Conservation (phyloP, 2,888 invertebrate species). For the Silvanus unidentatus region DNA sequence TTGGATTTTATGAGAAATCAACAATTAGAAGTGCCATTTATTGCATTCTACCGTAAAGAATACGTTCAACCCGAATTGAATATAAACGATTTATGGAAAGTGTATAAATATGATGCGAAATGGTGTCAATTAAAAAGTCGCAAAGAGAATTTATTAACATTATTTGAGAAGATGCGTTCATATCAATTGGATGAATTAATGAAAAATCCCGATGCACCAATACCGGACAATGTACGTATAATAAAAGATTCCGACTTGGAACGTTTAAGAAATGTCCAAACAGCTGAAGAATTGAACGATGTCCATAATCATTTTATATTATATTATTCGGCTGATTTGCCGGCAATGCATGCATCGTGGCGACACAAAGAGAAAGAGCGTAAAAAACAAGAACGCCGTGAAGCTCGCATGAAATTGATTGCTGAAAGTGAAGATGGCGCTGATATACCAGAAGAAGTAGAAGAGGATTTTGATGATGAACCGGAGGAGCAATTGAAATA, state of each 20-base stretch:
- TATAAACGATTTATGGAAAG: constrained; percentile 95
- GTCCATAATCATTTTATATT: constrained; percentile 89
- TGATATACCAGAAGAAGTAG: constrained; percentile 55
- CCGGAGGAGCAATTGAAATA: constrained; percentile 68
- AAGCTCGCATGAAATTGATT: constrained; percentile 47
- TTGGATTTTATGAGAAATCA: constrained; percentile 95
- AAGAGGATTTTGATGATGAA: constrained; percentile 54
- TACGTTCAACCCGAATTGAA: constrained; percentile 91
- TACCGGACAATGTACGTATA: constrained; percentile 75
- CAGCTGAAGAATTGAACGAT: constrained; percentile 87
- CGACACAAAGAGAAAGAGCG: constrained; percentile 61
- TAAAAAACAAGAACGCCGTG: constrained; percentile 50
- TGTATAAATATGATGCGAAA: constrained; percentile 87
- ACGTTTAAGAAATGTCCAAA: constrained; percentile 67
- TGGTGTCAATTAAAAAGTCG: constrained; percentile 86
- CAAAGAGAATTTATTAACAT: constrained; percentile 71
- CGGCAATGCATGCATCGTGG: constrained; percentile 74
- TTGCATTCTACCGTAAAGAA: constrained; percentile 97
- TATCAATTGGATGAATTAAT: constrained; percentile 81
- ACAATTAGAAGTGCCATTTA: constrained; percentile 94
- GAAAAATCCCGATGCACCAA: constrained; percentile 74
- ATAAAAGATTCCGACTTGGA: constrained; percentile 83
- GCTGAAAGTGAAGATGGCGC: constrained; percentile 60
- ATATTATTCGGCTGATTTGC: constrained; percentile 82
- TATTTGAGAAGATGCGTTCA: constrained; percentile 88